Percentiles rank a stretch among this genome's conserved stretches.
phyloP scores from a whole-genome alignment of 2,888 invertebrate genomes.

The Phrixothrix hirtus region DNA sequence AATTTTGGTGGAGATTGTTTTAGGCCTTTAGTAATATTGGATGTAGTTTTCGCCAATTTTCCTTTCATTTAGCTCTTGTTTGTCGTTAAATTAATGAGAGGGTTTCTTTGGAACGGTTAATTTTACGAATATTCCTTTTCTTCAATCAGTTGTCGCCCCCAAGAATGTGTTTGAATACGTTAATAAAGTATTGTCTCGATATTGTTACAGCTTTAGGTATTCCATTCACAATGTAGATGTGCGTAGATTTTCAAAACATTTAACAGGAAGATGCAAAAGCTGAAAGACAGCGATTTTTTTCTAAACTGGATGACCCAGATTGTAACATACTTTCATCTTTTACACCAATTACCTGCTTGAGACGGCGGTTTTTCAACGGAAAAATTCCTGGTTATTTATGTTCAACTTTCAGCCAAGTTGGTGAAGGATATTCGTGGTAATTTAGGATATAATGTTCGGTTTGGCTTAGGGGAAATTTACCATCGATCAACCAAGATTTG shows the following conservation, averaged over 20 bases:
- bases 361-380: neutral
- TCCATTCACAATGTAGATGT: slow-evolving; percentile 42
- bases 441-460: neutral
- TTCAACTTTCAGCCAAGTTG: neutral
- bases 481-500: too few species aligned
- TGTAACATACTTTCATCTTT: neutral
- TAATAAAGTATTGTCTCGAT: slow-evolving; percentile 45
- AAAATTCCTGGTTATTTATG: neutral
- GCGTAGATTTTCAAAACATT: slow-evolving; percentile 44
- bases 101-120: neutral
- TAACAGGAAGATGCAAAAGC: slow-evolving; percentile 47
- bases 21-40: neutral
- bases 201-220: slow-evolving; percentile 46
- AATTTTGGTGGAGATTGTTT: neutral
- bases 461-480: too few species aligned
- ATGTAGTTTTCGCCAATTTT: neutral
- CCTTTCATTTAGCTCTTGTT: neutral
- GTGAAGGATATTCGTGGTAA: neutral
- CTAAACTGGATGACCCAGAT: neutral
- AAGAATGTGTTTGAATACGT: slow-evolving; percentile 47
- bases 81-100: neutral
- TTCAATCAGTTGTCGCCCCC: neutral
- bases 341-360: neutral
- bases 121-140: slow-evolving; percentile 37
- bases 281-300: slow-evolving; percentile 45